Evolutionary conservation across 92 coral and sea anemone genomes (phyloP).

Genomic region (Parazoanthus atlanticus): DNA sequence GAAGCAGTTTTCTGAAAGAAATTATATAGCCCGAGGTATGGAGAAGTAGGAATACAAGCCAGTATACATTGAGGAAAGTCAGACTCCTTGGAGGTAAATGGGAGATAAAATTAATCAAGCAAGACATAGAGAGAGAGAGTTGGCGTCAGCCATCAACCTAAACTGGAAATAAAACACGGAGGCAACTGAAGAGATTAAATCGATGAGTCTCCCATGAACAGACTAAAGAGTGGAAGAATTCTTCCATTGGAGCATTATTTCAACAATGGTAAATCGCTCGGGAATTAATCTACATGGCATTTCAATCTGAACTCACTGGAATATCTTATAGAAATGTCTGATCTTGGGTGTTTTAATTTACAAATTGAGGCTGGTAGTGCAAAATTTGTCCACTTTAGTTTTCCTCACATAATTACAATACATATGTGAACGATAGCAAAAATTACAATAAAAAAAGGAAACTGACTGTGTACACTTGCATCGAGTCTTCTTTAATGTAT

Average conservation of each 20-base stretch:
- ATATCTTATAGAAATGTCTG: too few species aligned
- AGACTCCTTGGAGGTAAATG: background rate
- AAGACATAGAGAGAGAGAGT: too few species aligned
- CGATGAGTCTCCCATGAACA: background rate
- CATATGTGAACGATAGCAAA: background rate
- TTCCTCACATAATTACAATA: background rate
- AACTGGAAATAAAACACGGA: background rate
- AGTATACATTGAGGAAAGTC: background rate
- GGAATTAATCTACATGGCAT: background rate
- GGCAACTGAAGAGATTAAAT: background rate
- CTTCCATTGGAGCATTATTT: background rate
- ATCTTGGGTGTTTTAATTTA: background rate
- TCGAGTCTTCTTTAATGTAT: background rate
- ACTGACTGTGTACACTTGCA: background rate
- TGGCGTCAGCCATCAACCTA: background rate
- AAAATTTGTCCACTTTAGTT: background rate
- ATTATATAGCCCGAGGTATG: background rate
- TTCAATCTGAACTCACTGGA: too few species aligned
- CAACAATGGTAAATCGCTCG: background rate
- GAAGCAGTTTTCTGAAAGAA: background rate
- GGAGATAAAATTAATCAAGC: too few species aligned
- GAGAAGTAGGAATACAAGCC: too few species aligned
- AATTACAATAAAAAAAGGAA: background rate
- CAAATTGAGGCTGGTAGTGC: background rate
- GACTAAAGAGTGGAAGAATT: background rate